Evolutionary conservation across 2,113 vertebrate genomes (phyloP).

Genomic region (Poecile atricapillus): DNA sequence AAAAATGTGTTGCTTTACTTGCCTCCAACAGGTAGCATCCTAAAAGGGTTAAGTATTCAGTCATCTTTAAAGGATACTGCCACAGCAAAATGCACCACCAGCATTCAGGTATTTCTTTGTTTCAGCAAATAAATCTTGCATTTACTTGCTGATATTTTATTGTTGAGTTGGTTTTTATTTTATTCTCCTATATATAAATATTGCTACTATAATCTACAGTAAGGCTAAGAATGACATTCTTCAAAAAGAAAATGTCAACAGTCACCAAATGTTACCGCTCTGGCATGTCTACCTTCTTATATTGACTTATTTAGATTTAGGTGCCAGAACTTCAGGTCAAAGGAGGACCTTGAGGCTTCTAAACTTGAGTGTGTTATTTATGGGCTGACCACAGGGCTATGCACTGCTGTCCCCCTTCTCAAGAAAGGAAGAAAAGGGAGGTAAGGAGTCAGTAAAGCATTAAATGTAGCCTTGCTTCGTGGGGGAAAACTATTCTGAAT

Average conservation of each 20-base stretch:
- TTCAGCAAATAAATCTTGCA: background rate
- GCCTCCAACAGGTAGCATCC: background rate
- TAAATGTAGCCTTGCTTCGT: background rate
- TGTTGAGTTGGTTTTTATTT: background rate
- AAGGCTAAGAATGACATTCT: background rate
- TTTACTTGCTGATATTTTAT: background rate
- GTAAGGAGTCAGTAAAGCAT: background rate
- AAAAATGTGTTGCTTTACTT: background rate
- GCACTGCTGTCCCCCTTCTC: background rate
- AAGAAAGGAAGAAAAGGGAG: background rate
- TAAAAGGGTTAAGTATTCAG: background rate
- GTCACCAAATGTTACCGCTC: background rate
- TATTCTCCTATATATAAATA: background rate
- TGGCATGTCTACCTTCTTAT: background rate
- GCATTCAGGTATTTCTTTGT: background rate
- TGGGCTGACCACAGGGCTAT: background rate
- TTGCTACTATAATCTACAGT: background rate
- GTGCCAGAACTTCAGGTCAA: background rate
- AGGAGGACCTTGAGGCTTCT: background rate
- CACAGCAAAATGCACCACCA: background rate
- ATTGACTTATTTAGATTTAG: background rate
- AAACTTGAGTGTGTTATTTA: background rate
- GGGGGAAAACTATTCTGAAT: background rate
- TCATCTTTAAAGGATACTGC: background rate
- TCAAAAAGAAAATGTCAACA: background rate